Conservation (phyloP, 2,797 vertebrate genomes). For the Meriones psammophilus region DNA sequence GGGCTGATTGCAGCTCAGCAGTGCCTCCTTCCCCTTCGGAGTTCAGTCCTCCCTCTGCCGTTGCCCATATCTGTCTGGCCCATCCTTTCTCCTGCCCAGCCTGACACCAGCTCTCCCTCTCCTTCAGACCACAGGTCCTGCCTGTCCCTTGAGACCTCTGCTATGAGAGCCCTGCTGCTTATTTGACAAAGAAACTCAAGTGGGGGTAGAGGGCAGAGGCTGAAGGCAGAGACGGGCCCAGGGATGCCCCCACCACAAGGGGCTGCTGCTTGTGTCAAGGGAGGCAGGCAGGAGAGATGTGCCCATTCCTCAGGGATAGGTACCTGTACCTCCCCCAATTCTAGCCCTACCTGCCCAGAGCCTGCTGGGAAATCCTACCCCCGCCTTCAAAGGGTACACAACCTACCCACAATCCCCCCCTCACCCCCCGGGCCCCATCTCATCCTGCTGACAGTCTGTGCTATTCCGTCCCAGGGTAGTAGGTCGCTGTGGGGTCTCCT, state of each 20-base stretch:
- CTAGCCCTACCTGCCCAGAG: neutral
- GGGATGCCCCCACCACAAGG: neutral
- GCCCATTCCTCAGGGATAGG: slow-evolving; percentile 70
- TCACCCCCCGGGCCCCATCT: neutral
- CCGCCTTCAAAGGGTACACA: neutral
- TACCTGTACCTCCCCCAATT: neutral
- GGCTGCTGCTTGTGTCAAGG: neutral
- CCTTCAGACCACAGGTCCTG: neutral
- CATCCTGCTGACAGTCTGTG: neutral
- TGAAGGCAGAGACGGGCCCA: neutral
- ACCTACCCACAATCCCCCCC: neutral
- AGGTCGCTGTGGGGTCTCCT: neutral
- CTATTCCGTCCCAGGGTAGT: neutral
- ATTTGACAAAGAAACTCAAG: slow-evolving; percentile 54
- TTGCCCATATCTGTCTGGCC: accelerated
- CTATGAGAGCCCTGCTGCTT: slow-evolving; percentile 18
- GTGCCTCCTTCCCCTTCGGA: neutral
- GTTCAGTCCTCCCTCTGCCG: neutral
- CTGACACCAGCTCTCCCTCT: neutral
- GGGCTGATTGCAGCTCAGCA: neutral
- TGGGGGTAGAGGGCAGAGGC: slow-evolving; percentile 11
- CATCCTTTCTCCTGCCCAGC: neutral
- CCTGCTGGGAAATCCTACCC: neutral
- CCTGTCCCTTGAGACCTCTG: slow-evolving; percentile 23
- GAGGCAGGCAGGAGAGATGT: neutral